phyloP scores from a whole-genome alignment of 2,888 invertebrate species.

The Xylophagus ater region DNA sequence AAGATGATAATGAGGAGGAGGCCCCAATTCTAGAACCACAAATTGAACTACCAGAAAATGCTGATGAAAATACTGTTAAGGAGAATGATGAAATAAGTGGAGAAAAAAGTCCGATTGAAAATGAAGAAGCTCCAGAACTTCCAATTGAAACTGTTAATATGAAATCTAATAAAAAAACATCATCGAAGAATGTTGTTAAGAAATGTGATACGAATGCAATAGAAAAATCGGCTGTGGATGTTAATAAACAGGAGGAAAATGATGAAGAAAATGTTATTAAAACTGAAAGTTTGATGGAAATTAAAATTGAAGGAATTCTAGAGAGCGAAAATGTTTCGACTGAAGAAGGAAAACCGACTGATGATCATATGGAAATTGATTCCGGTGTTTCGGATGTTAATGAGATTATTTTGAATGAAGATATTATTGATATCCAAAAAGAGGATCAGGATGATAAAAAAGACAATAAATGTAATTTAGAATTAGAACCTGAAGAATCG shows the following conservation, averaged over 20 bases:
- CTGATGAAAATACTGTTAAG: constrained; percentile 2
- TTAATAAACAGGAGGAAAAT: neutral
- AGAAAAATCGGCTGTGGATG: neutral
- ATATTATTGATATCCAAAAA: constrained; percentile 5
- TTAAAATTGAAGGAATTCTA: constrained; percentile 8
- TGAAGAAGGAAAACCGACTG: constrained; percentile 2
- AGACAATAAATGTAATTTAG: too few relatives aligned
- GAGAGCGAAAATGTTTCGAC: constrained; percentile 11
- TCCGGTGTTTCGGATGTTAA: constrained; percentile 8
- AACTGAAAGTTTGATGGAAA: neutral
- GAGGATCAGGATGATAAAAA: too few relatives aligned
- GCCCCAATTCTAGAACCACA: neutral
- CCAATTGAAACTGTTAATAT: neutral
- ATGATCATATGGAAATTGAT: constrained; percentile 9
- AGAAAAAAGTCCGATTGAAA: neutral
- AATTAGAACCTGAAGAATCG: too few relatives aligned
- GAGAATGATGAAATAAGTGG: neutral
- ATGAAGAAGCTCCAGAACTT: neutral
- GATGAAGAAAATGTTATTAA: constrained; percentile 1
- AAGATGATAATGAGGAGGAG: constrained; percentile 3
- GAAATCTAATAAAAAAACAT: too few relatives aligned
- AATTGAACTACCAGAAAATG: neutral
- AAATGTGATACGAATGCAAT: too few relatives aligned
- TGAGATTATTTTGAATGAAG: constrained; percentile 1
- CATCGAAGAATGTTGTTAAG: too few relatives aligned